Conservation (phyloP, 2,797 vertebrate species). For the Echiichthys vipera region DNA sequence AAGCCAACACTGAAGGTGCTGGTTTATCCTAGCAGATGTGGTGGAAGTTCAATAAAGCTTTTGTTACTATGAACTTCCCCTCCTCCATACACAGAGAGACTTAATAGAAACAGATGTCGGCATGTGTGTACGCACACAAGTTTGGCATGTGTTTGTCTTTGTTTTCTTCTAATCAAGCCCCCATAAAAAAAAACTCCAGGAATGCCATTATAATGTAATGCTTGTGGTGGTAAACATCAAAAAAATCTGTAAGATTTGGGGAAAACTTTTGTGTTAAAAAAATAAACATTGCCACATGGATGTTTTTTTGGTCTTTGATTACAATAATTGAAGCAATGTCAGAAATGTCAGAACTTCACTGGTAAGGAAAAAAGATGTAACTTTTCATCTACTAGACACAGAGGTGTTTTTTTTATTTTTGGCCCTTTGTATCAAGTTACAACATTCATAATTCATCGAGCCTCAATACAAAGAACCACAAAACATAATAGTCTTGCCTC, state of each 20-base stretch:
- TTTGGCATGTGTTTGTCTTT: background rate
- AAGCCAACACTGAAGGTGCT: background rate
- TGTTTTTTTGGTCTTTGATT: constrained; percentile 1
- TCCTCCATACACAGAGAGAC: background rate
- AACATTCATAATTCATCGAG: no score
- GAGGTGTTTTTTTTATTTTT: background rate
- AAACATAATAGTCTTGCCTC: background rate
- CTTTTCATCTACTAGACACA: background rate
- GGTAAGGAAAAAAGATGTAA: background rate
- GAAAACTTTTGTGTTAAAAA: background rate
- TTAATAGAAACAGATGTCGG: constrained; percentile 28
- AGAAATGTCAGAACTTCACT: background rate
- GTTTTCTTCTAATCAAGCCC: background rate
- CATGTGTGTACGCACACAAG: background rate
- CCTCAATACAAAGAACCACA: background rate
- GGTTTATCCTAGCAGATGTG: background rate
- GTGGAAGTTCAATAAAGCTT: constrained; percentile 5
- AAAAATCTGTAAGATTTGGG: background rate
- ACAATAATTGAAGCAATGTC: background rate
- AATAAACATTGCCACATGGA: background rate
- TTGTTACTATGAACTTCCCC: background rate
- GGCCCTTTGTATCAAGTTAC: no score
- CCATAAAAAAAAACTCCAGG: background rate
- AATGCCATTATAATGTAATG: background rate
- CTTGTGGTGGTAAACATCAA: background rate